phyloP scores from a whole-genome alignment of 2,888 invertebrate genomes.

The Caenorhabditis imperialis region DNA sequence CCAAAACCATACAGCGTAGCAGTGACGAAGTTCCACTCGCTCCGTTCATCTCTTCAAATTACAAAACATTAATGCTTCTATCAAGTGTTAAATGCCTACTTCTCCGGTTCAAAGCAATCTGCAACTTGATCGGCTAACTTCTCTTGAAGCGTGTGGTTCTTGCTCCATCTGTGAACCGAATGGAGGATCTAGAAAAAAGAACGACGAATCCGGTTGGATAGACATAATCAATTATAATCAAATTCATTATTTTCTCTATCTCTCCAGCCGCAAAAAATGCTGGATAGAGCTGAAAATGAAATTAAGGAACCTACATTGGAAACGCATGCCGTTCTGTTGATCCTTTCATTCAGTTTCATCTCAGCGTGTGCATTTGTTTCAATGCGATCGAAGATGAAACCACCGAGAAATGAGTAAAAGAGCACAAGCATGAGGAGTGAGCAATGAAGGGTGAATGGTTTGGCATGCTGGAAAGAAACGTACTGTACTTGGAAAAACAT shows the following conservation, averaged over 20 bases:
- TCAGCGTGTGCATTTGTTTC: constrained; percentile 70
- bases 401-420: constrained; percentile 73
- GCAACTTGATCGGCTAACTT: constrained; percentile 41
- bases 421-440: constrained; percentile 72
- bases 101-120: constrained; percentile 60
- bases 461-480: constrained; percentile 70
- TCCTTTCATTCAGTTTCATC: constrained; percentile 57
- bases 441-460: constrained; percentile 76
- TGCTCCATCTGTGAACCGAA: constrained; percentile 33
- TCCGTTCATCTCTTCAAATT: constrained; percentile 59
- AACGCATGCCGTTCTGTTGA: constrained; percentile 65
- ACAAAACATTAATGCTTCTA: no score
- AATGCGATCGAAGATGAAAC: constrained; percentile 72
- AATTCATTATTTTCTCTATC: no score
- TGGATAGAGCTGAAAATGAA: neutral
- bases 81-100: constrained; percentile 10
- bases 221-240: no score
- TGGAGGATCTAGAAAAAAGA: constrained; percentile 43
- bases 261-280: neutral
- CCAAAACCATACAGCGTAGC: constrained; percentile 77
- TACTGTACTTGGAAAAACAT: neutral
- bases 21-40: constrained; percentile 75
- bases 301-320: constrained; percentile 52
- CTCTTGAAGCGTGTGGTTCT: constrained; percentile 23
- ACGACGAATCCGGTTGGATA: constrained; percentile 7